Evolutionary conservation across 2,113 vertebrate species (phyloP).

Genomic region (Poeciliopsis retropinna): DNA sequence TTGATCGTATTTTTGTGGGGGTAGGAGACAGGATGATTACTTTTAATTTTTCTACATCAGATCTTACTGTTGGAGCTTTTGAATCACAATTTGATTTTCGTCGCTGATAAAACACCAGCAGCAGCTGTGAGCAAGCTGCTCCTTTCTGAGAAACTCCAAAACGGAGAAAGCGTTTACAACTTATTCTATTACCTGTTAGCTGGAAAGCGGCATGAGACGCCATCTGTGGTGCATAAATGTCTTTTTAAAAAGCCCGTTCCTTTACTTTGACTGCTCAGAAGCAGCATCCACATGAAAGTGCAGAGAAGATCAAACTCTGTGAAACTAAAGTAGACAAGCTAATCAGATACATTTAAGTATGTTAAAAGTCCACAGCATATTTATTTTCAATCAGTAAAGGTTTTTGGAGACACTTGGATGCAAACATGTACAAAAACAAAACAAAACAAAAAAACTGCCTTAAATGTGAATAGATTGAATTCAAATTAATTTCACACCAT

Average conservation of each 20-base stretch:
- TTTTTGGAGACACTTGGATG: not conserved
- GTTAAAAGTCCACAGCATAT: not conserved
- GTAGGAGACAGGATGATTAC: not conserved
- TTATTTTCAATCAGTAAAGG: not conserved
- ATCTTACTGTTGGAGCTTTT: conserved; percentile 40
- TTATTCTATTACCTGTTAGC: conserved; percentile 64
- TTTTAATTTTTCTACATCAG: conserved; percentile 33
- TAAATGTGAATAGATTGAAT: not conserved
- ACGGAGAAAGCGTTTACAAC: conserved; percentile 36
- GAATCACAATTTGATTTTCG: conserved; percentile 45
- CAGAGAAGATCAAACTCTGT: not conserved
- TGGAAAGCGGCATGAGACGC: conserved; percentile 50
- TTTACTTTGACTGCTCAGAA: conserved; percentile 53
- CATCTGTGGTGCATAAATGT: conserved; percentile 63
- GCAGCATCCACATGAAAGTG: conserved; percentile 5
- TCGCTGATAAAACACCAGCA: conserved; percentile 43
- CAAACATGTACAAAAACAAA: not conserved
- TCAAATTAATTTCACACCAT: not conserved
- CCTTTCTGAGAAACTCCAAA: conserved; percentile 22
- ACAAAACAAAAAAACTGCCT: not conserved
- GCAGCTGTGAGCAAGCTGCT: conserved; percentile 66
- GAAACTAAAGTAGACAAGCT: not conserved
- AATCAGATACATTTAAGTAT: not conserved
- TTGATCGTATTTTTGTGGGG: not conserved
- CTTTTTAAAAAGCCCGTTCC: conserved; percentile 48